These are phyloP conservation scores for Lordiphosa collinella DNA, from an alignment of 1,140 invertebrate genomes.

Conservation along the genomic window DNA sequence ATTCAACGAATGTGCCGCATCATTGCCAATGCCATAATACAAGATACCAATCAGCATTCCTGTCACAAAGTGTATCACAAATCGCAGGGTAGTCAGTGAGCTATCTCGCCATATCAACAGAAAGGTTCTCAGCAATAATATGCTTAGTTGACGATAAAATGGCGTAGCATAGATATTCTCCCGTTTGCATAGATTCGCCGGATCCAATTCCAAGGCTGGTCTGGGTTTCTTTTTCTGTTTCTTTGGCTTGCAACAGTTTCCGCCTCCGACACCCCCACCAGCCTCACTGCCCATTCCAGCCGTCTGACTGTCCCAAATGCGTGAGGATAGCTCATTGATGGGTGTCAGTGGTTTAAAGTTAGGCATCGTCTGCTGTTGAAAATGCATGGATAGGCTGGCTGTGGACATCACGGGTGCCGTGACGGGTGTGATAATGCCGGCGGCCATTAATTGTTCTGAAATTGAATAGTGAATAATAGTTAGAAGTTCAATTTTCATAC, in stretches of 20 bases:
- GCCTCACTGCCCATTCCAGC: conserved; percentile 18
- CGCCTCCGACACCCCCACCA: conserved; percentile 11
- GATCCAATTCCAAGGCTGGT: conserved; percentile 58
- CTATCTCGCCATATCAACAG: conserved; percentile 81
- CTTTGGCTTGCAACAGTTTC: conserved; percentile 54
- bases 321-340: conserved; percentile 61
- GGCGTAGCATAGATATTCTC: conserved; percentile 82
- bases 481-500: no score
- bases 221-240: conserved; percentile 53
- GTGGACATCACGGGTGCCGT: conserved; percentile 68
- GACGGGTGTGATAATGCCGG: conserved; percentile 80
- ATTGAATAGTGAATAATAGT: no score
- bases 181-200: conserved; percentile 61
- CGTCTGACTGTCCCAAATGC: conserved; percentile 51
- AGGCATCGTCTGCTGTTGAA: neutral
- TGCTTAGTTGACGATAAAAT: conserved; percentile 84
- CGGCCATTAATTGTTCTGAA: conserved; percentile 75
- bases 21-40: conserved; percentile 90
- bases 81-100: conserved; percentile 85
- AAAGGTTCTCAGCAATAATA: conserved; percentile 84
- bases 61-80: conserved; percentile 87
- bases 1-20: conserved; percentile 86
- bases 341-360: conserved; percentile 59
- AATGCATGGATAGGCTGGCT: conserved; percentile 5
- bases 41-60: conserved; percentile 89